Percentiles rank a stretch among this genome's conserved stretches.
These are phyloP conservation scores for Ridgeia piscesae DNA, from an alignment of 1,140 invertebrate species.

Conservation along the genomic window DNA sequence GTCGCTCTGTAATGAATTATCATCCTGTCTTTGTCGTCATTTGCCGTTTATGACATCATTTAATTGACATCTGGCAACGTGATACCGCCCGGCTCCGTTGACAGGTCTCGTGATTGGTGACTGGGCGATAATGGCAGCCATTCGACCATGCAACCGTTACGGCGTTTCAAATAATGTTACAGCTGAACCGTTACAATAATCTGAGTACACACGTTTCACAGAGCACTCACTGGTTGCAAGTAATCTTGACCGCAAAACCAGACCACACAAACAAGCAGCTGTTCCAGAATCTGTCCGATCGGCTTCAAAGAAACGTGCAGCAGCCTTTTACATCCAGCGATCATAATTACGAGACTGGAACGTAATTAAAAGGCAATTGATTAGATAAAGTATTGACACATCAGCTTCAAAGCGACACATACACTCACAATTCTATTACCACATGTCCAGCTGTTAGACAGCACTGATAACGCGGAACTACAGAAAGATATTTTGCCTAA, in stretches of 20 bases:
- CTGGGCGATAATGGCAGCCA: not conserved
- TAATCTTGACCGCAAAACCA: not conserved
- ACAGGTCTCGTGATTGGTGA: not conserved
- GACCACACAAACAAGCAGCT: not conserved
- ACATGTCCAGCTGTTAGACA: not conserved
- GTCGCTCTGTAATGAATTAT: not conserved
- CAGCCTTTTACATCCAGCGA: not conserved
- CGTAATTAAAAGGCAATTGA: not conserved
- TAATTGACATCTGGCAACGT: not conserved
- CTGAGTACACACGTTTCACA: not conserved
- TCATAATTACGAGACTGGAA: not conserved
- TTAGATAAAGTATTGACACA: not conserved
- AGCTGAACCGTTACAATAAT: not conserved
- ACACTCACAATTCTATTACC: not conserved
- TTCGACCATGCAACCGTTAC: too few species aligned
- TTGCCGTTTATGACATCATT: not conserved
- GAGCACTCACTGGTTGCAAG: not conserved
- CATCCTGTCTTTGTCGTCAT: not conserved
- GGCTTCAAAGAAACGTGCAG: not conserved
- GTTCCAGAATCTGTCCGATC: not conserved
- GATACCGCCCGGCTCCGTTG: not conserved
- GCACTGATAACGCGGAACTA: not conserved
- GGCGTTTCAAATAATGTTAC: too few species aligned
- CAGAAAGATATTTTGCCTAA: not conserved
- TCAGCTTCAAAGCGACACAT: not conserved